phyloP scores from a whole-genome alignment of 2,113 vertebrate species.

The Porphyrio hochstetteri region DNA sequence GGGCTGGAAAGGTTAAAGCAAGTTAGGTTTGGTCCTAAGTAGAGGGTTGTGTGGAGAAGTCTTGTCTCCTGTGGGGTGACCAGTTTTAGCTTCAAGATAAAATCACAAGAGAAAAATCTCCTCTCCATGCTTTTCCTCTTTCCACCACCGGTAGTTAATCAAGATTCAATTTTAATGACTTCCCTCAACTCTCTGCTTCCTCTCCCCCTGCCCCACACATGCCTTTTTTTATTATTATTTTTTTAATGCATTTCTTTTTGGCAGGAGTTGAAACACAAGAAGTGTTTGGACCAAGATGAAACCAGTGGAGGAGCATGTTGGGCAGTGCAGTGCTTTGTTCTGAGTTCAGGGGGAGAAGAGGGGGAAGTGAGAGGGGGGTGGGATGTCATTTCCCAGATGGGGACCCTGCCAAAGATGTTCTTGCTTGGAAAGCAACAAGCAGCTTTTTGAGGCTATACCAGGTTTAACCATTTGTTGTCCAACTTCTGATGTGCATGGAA shows the following conservation, averaged over 20 bases:
- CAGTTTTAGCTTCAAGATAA: not conserved
- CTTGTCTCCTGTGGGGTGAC: not conserved
- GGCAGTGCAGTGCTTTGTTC: slow-evolving; percentile 75
- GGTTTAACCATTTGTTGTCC: slow-evolving; percentile 37
- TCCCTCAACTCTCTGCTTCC: slow-evolving; percentile 17
- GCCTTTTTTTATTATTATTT: slow-evolving; percentile 4
- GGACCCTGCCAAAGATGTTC: slow-evolving; percentile 48
- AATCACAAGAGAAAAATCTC: not conserved
- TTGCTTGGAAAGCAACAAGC: slow-evolving; percentile 2
- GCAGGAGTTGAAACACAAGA: slow-evolving; percentile 76
- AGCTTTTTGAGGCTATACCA: not conserved
- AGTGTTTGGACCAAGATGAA: slow-evolving; percentile 79
- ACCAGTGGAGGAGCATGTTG: slow-evolving; percentile 68
- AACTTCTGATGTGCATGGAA: not conserved
- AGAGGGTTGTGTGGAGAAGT: not conserved
- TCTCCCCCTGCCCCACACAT: slow-evolving; percentile 31
- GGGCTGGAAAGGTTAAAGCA: not conserved
- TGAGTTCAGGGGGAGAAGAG: slow-evolving; percentile 53
- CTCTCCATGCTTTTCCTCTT: not conserved
- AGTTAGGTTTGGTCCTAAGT: not conserved
- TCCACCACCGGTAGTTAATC: slow-evolving; percentile 32
- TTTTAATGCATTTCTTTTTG: slow-evolving; percentile 54
- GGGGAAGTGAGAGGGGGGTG: not conserved
- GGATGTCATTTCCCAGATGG: slow-evolving; percentile 49
- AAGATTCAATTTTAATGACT: slow-evolving; percentile 32